Percentiles rank a stretch among this genome's conserved stretches.
Conservation (phyloP, 2,888 invertebrate genomes). For the Rotaria socialis region DNA sequence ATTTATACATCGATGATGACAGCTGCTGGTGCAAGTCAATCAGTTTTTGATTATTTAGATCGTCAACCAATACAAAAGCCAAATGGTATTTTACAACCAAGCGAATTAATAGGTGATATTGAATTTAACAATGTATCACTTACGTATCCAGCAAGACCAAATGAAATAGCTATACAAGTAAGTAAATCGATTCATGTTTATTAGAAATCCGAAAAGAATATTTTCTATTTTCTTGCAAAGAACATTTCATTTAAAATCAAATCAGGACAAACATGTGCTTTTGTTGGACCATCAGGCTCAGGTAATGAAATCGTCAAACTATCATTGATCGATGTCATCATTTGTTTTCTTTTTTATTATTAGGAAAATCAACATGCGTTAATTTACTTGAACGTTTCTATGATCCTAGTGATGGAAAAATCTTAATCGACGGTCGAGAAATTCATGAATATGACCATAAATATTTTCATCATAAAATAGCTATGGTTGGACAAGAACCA, state of each 20-base stretch:
- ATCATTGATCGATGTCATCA: too few species aligned
- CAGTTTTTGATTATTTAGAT: constrained; percentile 58
- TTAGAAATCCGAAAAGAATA: background rate
- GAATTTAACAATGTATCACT: constrained; percentile 72
- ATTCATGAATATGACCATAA: constrained; percentile 59
- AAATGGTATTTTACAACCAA: constrained; percentile 49
- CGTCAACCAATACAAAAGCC: constrained; percentile 54
- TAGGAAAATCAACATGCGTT: constrained; percentile 58
- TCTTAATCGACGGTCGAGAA: constrained; percentile 56
- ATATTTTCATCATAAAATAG: constrained; percentile 59
- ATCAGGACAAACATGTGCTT: constrained; percentile 60
- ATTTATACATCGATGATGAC: constrained; percentile 60
- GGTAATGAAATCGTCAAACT: background rate
- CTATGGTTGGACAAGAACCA: constrained; percentile 61
- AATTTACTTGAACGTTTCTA: constrained; percentile 61
- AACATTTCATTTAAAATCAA: constrained; percentile 58
- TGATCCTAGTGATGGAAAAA: constrained; percentile 55
- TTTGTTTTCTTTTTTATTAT: background rate
- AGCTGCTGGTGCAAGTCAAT: constrained; percentile 59
- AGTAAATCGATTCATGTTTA: background rate
- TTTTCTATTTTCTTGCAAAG: constrained; percentile 49
- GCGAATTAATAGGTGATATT: constrained; percentile 65
- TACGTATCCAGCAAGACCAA: constrained; percentile 76
- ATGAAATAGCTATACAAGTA: constrained; percentile 59
- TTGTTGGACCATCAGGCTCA: constrained; percentile 61